Evolutionary conservation across 2,797 vertebrate genomes (phyloP).

Genomic region (Myotis vivesi): DNA sequence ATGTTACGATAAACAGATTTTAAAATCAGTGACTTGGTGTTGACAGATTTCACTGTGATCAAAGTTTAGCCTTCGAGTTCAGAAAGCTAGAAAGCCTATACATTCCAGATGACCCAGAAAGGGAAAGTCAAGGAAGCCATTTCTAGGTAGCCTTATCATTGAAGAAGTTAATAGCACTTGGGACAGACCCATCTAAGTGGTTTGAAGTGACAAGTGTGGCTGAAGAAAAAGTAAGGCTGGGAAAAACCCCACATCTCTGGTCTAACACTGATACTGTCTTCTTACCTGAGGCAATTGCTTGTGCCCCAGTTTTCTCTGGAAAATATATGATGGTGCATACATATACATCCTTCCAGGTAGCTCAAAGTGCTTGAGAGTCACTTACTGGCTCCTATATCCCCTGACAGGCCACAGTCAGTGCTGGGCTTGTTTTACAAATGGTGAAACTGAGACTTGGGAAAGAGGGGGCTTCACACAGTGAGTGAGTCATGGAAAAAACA

Average conservation of each 20-base stretch:
- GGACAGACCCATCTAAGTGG: background rate
- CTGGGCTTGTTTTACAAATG: conserved; percentile 32
- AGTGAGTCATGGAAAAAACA: conserved; percentile 52
- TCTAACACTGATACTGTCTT: background rate
- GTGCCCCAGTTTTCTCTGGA: background rate
- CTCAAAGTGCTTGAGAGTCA: background rate
- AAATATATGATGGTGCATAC: background rate
- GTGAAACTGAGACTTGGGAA: background rate
- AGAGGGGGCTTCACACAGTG: conserved; percentile 1
- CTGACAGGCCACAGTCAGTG: background rate
- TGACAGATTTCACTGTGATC: conserved; percentile 7
- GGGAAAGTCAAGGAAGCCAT: background rate
- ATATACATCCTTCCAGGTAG: background rate
- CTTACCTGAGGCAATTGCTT: background rate
- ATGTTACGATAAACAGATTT: background rate
- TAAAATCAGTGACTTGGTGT: background rate
- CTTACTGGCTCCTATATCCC: background rate
- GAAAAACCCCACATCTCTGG: background rate
- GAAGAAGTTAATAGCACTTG: background rate
- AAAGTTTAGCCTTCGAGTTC: conserved; percentile 3
- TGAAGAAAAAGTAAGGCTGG: background rate
- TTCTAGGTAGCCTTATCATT: background rate
- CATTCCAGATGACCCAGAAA: background rate
- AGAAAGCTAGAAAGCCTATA: background rate
- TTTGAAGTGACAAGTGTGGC: background rate